These are phyloP conservation scores for Crossoptilon crossoptilon DNA, from an alignment of 2,797 vertebrate genomes.

Conservation along the genomic window DNA sequence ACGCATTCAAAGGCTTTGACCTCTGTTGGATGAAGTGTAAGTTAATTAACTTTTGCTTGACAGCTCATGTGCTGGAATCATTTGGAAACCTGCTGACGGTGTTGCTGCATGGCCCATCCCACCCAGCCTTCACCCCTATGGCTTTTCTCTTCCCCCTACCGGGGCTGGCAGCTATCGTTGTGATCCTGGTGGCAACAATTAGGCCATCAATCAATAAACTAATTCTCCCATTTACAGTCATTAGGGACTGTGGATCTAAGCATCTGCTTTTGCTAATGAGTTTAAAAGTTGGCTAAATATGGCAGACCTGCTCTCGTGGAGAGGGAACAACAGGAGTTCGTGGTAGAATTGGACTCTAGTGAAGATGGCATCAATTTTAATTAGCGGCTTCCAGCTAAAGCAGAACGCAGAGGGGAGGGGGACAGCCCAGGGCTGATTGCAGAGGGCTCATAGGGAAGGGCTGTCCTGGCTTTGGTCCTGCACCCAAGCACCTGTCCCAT, in stretches of 20 bases:
- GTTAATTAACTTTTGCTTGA: conserved; percentile 46
- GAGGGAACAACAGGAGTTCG: conserved; percentile 39
- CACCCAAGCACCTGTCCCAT: fast-evolving
- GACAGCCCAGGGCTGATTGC: too few species aligned
- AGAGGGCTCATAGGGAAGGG: background rate
- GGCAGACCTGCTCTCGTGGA: conserved; percentile 14
- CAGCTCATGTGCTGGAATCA: background rate
- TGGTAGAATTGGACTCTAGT: conserved; percentile 22
- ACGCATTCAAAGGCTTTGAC: background rate
- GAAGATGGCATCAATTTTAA: conserved; percentile 50
- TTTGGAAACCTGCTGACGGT: background rate
- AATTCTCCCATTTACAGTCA: conserved; percentile 70
- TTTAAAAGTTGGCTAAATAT: conserved; percentile 64
- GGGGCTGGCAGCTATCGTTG: background rate
- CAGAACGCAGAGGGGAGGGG: background rate
- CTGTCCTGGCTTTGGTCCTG: fast-evolving
- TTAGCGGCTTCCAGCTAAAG: background rate
- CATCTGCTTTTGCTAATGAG: conserved; percentile 64
- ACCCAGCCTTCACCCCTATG: background rate
- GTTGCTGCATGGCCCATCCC: background rate
- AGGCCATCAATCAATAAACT: conserved; percentile 68
- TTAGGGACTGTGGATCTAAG: conserved; percentile 52
- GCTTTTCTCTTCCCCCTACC: background rate
- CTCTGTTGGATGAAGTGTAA: conserved; percentile 9
- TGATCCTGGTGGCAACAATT: conserved; percentile 60